phyloP scores from a whole-genome alignment of 1,140 invertebrate species.

The Brachionus rubens region DNA sequence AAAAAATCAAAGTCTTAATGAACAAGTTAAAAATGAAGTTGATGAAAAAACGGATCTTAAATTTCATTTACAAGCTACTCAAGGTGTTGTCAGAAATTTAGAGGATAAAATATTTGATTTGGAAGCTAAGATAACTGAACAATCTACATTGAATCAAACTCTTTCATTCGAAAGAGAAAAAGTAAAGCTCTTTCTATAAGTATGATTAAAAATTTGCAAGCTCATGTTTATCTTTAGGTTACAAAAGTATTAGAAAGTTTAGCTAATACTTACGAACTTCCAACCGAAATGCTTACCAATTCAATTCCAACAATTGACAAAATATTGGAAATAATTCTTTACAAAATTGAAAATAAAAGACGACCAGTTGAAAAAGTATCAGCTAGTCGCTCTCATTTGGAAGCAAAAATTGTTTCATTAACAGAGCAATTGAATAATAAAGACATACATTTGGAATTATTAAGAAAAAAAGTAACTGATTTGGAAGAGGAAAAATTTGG shows the following conservation, averaged over 20 bases:
- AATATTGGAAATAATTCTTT: not conserved
- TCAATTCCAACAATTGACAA: constrained; percentile 15
- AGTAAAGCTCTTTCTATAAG: too few relatives aligned
- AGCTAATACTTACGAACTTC: not conserved
- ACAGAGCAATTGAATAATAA: constrained; percentile 82
- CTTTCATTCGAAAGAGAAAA: constrained; percentile 8
- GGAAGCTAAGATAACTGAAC: not conserved
- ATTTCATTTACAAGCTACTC: not conserved
- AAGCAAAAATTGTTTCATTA: constrained; percentile 64
- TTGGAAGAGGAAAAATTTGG: constrained; percentile 51
- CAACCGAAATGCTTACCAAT: not conserved
- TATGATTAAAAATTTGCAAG: too few relatives aligned
- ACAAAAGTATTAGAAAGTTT: not conserved
- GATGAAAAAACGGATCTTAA: not conserved
- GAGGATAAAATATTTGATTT: constrained; percentile 1
- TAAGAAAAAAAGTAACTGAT: constrained; percentile 70
- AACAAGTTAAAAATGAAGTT: not conserved
- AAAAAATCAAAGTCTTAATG: not conserved
- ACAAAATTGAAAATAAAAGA: constrained; percentile 5
- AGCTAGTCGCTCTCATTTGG: not conserved
- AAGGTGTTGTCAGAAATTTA: not conserved
- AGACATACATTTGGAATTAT: constrained; percentile 81
- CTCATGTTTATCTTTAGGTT: too few relatives aligned
- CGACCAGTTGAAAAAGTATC: not conserved
- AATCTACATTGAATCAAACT: not conserved